Conservation (phyloP, 2,113 vertebrate genomes). For the Bettongia penicillata region DNA sequence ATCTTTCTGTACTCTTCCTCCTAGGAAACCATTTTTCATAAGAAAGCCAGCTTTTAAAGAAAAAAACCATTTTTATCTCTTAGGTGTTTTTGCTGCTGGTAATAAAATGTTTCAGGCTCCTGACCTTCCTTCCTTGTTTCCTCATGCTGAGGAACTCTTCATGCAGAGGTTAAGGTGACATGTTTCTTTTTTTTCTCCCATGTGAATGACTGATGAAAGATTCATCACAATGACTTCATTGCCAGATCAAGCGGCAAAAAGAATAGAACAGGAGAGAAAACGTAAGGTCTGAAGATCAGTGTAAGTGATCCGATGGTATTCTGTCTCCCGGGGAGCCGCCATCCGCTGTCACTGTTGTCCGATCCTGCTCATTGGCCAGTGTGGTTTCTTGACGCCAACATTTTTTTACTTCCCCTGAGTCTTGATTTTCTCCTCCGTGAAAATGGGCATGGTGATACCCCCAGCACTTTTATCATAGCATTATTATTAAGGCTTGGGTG, state of each 20-base stretch:
- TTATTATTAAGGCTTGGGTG: neutral
- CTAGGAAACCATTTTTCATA: constrained; percentile 41
- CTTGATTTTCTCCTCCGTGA: neutral
- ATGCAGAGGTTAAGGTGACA: constrained; percentile 45
- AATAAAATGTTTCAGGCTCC: constrained; percentile 56
- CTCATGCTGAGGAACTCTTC: constrained; percentile 48
- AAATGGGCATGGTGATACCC: neutral
- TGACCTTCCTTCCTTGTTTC: constrained; percentile 61
- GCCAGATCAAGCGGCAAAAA: constrained; percentile 31
- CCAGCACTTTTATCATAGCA: neutral
- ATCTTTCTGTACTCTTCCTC: constrained; percentile 60
- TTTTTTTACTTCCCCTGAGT: neutral
- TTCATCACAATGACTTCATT: constrained; percentile 40
- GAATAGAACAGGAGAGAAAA: constrained; percentile 26
- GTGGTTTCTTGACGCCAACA: neutral
- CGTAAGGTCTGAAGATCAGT: constrained; percentile 13
- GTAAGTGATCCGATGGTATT: neutral
- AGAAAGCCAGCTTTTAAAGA: constrained; percentile 51
- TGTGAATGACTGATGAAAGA: constrained; percentile 48
- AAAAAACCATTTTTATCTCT: constrained; percentile 58
- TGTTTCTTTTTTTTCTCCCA: constrained; percentile 45
- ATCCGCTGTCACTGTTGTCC: neutral
- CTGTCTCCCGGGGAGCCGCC: neutral
- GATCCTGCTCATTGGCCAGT: neutral
- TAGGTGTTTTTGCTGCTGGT: constrained; percentile 66